Evolutionary conservation across 2,888 invertebrate species (phyloP).

Genomic region (Torymus texanus): DNA sequence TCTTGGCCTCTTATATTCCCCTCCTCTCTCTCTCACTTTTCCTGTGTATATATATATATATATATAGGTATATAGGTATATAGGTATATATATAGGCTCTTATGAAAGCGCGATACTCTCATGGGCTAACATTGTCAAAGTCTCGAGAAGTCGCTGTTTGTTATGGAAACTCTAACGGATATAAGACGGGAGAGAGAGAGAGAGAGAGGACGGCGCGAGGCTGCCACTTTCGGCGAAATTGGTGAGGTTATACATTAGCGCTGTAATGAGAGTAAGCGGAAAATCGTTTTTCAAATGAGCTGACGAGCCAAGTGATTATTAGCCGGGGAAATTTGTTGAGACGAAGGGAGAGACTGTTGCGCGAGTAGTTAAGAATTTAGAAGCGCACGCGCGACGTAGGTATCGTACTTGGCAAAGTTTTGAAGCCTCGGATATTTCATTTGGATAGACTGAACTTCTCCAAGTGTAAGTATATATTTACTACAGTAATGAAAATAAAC

Average conservation of each 20-base stretch:
- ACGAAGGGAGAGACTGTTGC: constrained; percentile 23
- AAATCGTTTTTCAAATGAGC: constrained; percentile 47
- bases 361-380: constrained; percentile 30
- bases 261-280: constrained; percentile 41
- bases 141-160: constrained; percentile 54
- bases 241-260: constrained; percentile 42
- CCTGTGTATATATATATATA: no score
- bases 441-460: neutral
- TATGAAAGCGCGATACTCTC: constrained; percentile 39
- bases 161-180: constrained; percentile 45
- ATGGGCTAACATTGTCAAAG: constrained; percentile 45
- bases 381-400: neutral
- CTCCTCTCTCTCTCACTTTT: neutral
- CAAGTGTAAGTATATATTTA: no score
- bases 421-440: neutral
- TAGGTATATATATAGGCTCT: constrained; percentile 9
- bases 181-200: no score
- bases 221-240: constrained; percentile 44
- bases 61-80: no score
- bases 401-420: constrained; percentile 1
- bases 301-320: constrained; percentile 44
- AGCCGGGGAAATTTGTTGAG: constrained; percentile 32
- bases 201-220: neutral
- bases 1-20: constrained; percentile 8
- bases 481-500: no score